Percentiles rank a stretch among this genome's conserved stretches.
Conservation (phyloP, 2,113 vertebrate genomes). For the Galeopterus variegatus region DNA sequence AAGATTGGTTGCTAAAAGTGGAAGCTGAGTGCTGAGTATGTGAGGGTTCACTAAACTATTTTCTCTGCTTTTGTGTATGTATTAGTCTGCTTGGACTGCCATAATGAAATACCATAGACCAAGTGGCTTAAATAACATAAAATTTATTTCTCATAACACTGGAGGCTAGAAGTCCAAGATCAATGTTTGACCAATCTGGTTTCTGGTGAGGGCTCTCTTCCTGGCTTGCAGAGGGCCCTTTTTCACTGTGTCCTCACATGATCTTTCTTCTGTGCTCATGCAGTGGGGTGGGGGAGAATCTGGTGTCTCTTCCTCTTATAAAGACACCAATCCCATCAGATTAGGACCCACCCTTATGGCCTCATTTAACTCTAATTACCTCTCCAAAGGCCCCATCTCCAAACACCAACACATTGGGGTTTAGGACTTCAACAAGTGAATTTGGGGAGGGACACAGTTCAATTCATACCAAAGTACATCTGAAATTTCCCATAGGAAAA, state of each 20-base stretch:
- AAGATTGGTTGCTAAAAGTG: no score
- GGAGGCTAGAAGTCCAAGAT: no score
- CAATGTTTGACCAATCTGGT: no score
- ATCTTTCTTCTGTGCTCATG: no score
- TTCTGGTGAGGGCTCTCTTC: no score
- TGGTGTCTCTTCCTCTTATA: no score
- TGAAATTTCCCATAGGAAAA: background rate
- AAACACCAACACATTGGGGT: background rate
- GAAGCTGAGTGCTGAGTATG: no score
- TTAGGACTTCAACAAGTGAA: background rate
- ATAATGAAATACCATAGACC: background rate
- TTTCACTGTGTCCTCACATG: no score
- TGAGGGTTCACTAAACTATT: background rate
- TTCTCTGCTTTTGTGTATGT: background rate
- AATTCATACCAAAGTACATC: background rate
- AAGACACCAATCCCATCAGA: background rate
- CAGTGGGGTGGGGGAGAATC: no score
- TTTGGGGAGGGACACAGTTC: background rate
- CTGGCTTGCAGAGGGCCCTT: no score
- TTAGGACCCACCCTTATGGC: background rate
- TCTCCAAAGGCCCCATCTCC: background rate
- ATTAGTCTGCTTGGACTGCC: background rate
- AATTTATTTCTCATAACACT: no score
- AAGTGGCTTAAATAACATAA: no score
- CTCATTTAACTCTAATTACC: background rate